These are phyloP conservation scores for Hemibagrus guttatus DNA, from an alignment of 2,797 vertebrate species.

Conservation along the genomic window DNA sequence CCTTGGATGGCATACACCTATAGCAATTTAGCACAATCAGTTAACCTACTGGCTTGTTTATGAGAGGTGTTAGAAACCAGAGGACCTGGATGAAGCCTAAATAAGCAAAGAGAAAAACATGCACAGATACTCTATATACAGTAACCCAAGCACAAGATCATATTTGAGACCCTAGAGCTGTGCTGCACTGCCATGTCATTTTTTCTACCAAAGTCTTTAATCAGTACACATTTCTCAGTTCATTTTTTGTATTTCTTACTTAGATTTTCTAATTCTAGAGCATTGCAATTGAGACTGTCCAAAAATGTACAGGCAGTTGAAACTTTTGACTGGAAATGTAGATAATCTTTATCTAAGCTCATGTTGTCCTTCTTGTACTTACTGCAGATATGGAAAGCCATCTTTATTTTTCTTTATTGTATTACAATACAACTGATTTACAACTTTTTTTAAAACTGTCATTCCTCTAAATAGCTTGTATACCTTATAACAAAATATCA, in stretches of 20 bases:
- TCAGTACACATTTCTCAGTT: neutral
- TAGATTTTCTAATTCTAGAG: neutral
- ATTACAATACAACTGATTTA: no score
- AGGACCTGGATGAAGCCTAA: neutral
- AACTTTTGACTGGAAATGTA: neutral
- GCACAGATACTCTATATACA: neutral
- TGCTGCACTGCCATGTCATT: neutral
- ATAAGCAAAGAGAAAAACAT: neutral
- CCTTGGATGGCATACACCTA: neutral
- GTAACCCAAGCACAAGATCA: neutral
- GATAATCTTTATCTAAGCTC: neutral
- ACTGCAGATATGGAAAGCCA: neutral
- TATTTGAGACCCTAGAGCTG: neutral
- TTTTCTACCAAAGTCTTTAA: neutral
- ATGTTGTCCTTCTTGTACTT: neutral
- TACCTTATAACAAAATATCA: neutral
- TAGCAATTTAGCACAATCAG: neutral
- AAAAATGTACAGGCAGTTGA: neutral
- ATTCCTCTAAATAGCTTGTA: neutral
- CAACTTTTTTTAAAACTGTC: no score
- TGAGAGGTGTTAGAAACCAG: neutral
- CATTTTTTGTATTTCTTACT: neutral
- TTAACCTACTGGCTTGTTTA: constrained; percentile 1
- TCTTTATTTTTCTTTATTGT: neutral
- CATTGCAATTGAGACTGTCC: neutral